A percentile compares a stretch with the other conserved stretches of the same genome.
These are phyloP conservation scores for Papilio xuthus DNA, from an alignment of 1,140 invertebrate species.

Conservation along the genomic window DNA sequence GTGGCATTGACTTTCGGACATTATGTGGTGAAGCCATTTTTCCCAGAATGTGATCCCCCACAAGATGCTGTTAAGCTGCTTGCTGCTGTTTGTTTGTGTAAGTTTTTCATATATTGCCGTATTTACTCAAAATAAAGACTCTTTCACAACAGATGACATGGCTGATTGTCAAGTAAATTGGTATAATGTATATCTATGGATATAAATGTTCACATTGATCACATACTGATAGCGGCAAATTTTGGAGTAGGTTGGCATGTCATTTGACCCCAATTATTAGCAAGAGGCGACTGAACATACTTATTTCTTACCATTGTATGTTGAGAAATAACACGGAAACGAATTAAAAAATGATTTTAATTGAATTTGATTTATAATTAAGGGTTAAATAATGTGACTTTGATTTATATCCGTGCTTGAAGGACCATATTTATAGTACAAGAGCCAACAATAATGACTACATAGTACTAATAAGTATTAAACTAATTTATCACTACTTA, in stretches of 20 bases:
- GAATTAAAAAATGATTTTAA: background rate
- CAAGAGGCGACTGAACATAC: background rate
- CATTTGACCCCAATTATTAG: constrained; percentile 26
- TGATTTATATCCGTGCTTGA: background rate
- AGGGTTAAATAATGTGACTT: too few relatives aligned
- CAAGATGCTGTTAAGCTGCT: constrained; percentile 85
- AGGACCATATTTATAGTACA: background rate
- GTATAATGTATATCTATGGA: background rate
- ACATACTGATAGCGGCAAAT: background rate
- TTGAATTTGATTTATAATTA: too few relatives aligned
- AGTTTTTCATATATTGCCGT: constrained; percentile 69
- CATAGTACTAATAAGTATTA: background rate
- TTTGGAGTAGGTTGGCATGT: constrained; percentile 25
- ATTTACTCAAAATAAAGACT: background rate
- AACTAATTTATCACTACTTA: background rate
- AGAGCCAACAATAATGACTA: background rate
- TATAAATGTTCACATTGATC: background rate
- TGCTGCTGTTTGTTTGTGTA: constrained; percentile 89
- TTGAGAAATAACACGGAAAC: background rate
- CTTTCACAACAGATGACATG: background rate
- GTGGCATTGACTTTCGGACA: constrained; percentile 91
- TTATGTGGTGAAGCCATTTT: constrained; percentile 92
- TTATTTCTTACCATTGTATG: background rate
- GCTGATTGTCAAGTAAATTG: background rate
- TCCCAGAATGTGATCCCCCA: constrained; percentile 86